Percentiles rank a stretch among this genome's conserved stretches.
These are phyloP conservation scores for Dendrolimus punctatus DNA, from an alignment of 1,140 invertebrate genomes.

Conservation along the genomic window DNA sequence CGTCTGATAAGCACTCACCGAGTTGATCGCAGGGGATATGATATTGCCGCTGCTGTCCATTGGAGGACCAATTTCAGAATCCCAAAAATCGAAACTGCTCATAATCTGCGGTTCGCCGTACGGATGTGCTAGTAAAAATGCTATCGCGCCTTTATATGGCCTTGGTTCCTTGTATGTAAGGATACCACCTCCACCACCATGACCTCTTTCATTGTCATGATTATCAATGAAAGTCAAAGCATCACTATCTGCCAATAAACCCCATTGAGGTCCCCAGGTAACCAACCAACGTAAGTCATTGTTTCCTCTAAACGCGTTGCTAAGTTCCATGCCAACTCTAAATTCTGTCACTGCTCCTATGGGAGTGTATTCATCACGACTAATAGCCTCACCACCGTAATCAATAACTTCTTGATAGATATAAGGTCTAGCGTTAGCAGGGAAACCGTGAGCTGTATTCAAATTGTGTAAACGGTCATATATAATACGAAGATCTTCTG, in stretches of 20 bases:
- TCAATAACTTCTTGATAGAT: slow-evolving; percentile 90
- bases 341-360: slow-evolving; percentile 85
- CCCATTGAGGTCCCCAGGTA: slow-evolving; percentile 74
- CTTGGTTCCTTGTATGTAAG: slow-evolving; percentile 75
- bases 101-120: slow-evolving; percentile 85
- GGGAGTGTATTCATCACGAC: slow-evolving; percentile 76
- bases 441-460: slow-evolving; percentile 75
- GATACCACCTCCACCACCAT: slow-evolving; percentile 73
- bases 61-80: slow-evolving; percentile 75
- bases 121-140: slow-evolving; percentile 87
- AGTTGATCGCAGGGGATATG: slow-evolving; percentile 75
- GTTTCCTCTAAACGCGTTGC: slow-evolving; percentile 54
- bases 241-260: slow-evolving; percentile 70
- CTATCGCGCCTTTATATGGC: slow-evolving; percentile 78
- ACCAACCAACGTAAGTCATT: slow-evolving; percentile 61
- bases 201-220: slow-evolving; percentile 74
- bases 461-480: slow-evolving; percentile 75
- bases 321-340: slow-evolving; percentile 51
- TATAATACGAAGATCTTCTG: slow-evolving; percentile 77
- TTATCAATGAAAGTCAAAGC: slow-evolving; percentile 79
- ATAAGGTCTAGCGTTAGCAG: slow-evolving; percentile 73
- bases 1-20: slow-evolving; percentile 34
- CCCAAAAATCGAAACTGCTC: slow-evolving; percentile 81
- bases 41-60: slow-evolving; percentile 76
- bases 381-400: slow-evolving; percentile 78